Evolutionary conservation across 2,888 invertebrate species (phyloP).

Genomic region (Acrobasis consociella): DNA sequence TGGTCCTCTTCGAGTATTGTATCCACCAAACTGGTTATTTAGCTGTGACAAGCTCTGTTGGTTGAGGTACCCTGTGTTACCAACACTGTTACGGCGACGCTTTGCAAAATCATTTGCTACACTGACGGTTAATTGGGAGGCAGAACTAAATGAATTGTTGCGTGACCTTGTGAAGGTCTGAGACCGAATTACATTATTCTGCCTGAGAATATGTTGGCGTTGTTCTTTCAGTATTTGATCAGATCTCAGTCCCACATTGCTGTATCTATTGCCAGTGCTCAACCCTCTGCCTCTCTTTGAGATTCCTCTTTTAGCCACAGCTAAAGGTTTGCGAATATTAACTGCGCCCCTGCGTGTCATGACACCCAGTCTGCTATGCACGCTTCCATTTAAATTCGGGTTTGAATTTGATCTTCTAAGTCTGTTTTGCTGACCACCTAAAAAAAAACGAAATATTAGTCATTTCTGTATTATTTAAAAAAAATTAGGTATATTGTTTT

Average conservation of each 20-base stretch:
- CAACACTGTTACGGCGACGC: slow-evolving; percentile 70
- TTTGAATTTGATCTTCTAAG: slow-evolving; percentile 58
- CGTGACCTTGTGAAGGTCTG: slow-evolving; percentile 76
- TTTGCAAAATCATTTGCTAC: slow-evolving; percentile 72
- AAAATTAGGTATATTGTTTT: no score
- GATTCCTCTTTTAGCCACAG: slow-evolving; percentile 70
- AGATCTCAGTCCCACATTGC: slow-evolving; percentile 71
- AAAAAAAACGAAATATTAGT: slow-evolving; percentile 30
- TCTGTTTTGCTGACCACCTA: slow-evolving; percentile 60
- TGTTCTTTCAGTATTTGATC: slow-evolving; percentile 73
- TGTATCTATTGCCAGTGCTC: slow-evolving; percentile 63
- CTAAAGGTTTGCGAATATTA: slow-evolving; percentile 57
- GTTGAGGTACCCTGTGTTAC: slow-evolving; percentile 66
- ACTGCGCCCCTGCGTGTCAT: slow-evolving; percentile 56
- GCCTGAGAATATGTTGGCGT: slow-evolving; percentile 52
- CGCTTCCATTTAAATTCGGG: slow-evolving; percentile 48
- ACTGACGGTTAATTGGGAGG: slow-evolving; percentile 71
- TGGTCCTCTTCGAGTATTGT: slow-evolving; percentile 62
- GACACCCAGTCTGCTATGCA: slow-evolving; percentile 70
- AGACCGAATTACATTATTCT: slow-evolving; percentile 65
- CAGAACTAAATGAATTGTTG: slow-evolving; percentile 66
- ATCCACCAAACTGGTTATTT: slow-evolving; percentile 63
- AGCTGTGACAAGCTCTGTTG: slow-evolving; percentile 67
- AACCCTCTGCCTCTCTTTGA: slow-evolving; percentile 71
- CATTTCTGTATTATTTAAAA: no score